A percentile compares a stretch with the other conserved stretches of the same genome.
Evolutionary conservation across 37 sponge, comb jelly and placozoan genomes (phyloP).

Genomic region (Eunapius fragilis): DNA sequence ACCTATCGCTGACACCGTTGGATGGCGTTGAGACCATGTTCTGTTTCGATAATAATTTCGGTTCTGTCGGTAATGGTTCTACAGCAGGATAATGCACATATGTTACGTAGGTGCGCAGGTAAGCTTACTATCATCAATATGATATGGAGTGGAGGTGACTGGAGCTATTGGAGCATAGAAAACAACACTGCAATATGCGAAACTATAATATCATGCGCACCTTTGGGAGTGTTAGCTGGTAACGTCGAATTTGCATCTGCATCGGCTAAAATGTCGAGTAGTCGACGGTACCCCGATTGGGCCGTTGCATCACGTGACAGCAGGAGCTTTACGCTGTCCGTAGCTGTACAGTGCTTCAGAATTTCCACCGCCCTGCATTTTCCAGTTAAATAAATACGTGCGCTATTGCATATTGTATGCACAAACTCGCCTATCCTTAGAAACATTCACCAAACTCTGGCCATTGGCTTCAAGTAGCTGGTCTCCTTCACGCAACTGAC

Average conservation of each 20-base stretch:
- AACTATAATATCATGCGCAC: not conserved
- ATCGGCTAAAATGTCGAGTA: constrained; percentile 14
- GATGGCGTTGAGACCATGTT: not conserved
- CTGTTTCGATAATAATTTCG: not conserved
- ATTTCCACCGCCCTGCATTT: constrained; percentile 55
- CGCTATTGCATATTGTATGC: not conserved
- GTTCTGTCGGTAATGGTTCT: not conserved
- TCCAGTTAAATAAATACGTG: not conserved
- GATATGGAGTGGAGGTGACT: not conserved
- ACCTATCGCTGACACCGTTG: not conserved
- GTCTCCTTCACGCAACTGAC: constrained; percentile 65
- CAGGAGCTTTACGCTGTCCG: constrained; percentile 28
- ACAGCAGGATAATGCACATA: not conserved
- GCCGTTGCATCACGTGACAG: constrained; percentile 53
- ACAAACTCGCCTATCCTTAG: constrained; percentile 53
- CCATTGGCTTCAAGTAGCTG: constrained; percentile 75
- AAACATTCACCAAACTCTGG: constrained; percentile 54
- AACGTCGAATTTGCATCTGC: not conserved
- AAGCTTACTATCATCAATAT: not conserved
- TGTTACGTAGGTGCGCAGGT: not conserved
- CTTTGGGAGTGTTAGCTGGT: not conserved
- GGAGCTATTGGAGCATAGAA: constrained; percentile 2
- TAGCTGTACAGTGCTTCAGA: constrained; percentile 54
- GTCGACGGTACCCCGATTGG: constrained; percentile 36
- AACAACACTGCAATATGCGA: not conserved